Evolutionary conservation across 1,140 invertebrate species (phyloP), one percentile per base, ranked within the genome.

Genomic region (Lasaia peninsularis): DNA sequence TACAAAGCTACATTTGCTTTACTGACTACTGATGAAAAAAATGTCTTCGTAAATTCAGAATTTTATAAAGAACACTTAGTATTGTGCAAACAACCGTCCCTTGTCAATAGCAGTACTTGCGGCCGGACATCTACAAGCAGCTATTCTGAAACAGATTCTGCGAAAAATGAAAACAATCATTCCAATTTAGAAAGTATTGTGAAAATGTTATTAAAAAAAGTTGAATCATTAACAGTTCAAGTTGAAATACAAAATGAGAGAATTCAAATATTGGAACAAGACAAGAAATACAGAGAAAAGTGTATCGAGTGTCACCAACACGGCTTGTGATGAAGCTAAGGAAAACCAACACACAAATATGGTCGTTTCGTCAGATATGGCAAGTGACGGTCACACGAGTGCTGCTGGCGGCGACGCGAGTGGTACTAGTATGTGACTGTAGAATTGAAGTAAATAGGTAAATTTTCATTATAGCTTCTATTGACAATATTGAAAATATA

Each of bases 41-140:
- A 53, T 12, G 56, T 63, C 18, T 85, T 80, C 40, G 78, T 75
- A 35, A 61, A 65, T 1, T 71, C 74, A 0, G 71, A 76, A 11
- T 80, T 83, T 11, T 80, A 75, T 56, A 49, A 73, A 32, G 58
- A 57, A 3, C 71, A 70, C 5, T 12, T 24, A 50, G 12, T 28
- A n/a, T 51, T 28, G 21, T 31, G 1, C 24, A 51, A 14, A 31
- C 21, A 18, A 9, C 37, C 14, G 2, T 40, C 37, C 16, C 12
- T 40, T 16, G 12, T 14, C 7, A 14, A 14, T 10, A 18, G 0
- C 16, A 18, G 12, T 40, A 16, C 7, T 8, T 60, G 50, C 8
- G 20, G 57, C 35, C 52, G 50, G 31, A 16, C 1, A 9, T 63
- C 49, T 1, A 11, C 56, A 9, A 10, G 9, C 16, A 62, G 11